phyloP scores from a whole-genome alignment of 2,797 vertebrate genomes.

The Gymnothorax reevesii region DNA sequence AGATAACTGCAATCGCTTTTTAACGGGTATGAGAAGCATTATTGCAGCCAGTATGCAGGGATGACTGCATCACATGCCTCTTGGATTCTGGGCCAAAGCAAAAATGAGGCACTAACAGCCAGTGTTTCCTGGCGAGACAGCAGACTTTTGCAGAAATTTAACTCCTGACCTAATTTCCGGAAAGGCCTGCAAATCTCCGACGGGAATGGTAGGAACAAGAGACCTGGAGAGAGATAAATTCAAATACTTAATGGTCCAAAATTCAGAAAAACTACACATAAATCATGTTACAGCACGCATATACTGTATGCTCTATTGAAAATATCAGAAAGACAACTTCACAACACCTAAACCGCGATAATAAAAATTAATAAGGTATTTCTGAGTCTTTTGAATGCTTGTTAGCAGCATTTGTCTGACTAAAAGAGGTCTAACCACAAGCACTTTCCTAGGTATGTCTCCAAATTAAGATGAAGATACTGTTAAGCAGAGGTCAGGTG shows the following conservation, averaged over 20 bases:
- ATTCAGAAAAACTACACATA: background rate
- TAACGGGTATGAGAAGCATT: background rate
- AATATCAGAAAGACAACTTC: too few relatives aligned
- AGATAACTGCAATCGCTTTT: background rate
- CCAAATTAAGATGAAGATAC: too few relatives aligned
- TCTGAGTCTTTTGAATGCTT: too few relatives aligned
- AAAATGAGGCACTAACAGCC: background rate
- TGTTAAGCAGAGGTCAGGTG: too few relatives aligned
- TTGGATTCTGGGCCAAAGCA: background rate
- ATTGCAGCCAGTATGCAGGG: background rate
- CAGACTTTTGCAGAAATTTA: background rate
- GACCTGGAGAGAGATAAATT: background rate
- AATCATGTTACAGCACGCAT: background rate
- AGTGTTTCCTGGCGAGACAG: background rate
- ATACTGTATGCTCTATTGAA: too few relatives aligned
- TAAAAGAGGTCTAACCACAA: too few relatives aligned
- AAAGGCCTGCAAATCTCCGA: background rate
- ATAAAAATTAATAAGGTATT: too few relatives aligned
- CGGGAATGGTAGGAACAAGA: background rate
- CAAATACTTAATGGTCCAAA: background rate
- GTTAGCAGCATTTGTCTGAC: too few relatives aligned
- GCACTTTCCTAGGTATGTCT: too few relatives aligned
- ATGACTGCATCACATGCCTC: background rate
- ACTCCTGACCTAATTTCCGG: constrained; percentile 13
- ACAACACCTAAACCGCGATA: too few relatives aligned